Base-by-base conservation (phyloP, 2,113 vertebrate genomes). In the Microtus oregoni region DNA sequence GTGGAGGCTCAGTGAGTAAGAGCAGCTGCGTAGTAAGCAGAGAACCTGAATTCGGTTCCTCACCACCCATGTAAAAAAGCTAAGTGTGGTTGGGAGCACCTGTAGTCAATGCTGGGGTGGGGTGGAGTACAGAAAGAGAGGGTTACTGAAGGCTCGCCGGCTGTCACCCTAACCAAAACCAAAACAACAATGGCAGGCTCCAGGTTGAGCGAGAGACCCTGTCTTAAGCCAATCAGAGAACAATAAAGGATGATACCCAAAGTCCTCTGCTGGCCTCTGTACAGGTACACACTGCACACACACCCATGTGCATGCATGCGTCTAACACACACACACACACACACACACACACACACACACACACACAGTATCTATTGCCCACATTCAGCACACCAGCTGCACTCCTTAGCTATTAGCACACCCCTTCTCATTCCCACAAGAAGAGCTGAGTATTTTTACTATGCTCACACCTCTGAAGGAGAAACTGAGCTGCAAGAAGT, bases 381-480 rank as follows among this genome's bases (percentile, higher is more conserved):
- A 78, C 52, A 82, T 82, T 86, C 90, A 61, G 52, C 12, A 73
- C 41, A 50, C 17, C 67, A 89, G 44, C 26, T 77, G 70, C 75
- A 70, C 86, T 70, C 75, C 65, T 89, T 67, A 92, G 77, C 22
- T 89, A 41, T 61, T 38, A 38, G 68, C 9, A 41, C 72, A 20
- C 30, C 77, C 92, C 90, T 55, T 76, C n/a, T 86, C 22, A 81
- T 70, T 91, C 82, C 89, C 3, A 73, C 24, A 15, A 19, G 61
- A 88, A 88, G 52, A 92, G 44, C 47, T 63, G 14, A 77, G 4
- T 87, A 65, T 79, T 90, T n/a, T 93, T 35, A 78, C 52, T 90
- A 20, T 61, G 11, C 15, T 6, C 41, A 44, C 2, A 68, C 92
- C 61, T 75, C 32, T 70, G 4, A 77, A 44, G 58, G 90, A 87